Evolutionary conservation across 2,113 vertebrate genomes (phyloP), one percentile per base, ranked within the genome.

Genomic region (Psophia crepitans): DNA sequence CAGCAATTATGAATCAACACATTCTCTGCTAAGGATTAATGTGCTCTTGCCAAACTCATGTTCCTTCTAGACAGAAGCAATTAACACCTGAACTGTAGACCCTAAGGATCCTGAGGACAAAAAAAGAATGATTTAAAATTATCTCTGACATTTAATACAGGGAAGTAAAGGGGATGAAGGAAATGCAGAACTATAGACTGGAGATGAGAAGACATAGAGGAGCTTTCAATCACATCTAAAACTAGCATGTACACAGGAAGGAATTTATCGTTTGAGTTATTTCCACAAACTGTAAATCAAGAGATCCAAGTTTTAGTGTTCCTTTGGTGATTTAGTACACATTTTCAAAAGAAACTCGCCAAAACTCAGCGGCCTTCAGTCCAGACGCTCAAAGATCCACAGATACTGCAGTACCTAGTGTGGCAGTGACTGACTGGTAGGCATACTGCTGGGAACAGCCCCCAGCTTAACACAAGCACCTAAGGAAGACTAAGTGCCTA

Each of bases 1-100:
- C 5, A n/a, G 91, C 78, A 84, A 78, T 96, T 90, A 84, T 53
- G 41, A 97, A 91, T 90, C 88, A 86, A 77, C 27, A 58, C 48
- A 57, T 63, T 54, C 33, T 76, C 61, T 89, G 71, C 65, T 65
- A 66, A 94, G 58, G 78, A 95, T 80, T 85, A 87, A 90, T 58
- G 41, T 84, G 33, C 28, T 94, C 63, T 95, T 91, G 87, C 75
- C 79, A 92, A 95, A 84, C 35, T 87, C n/a, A 26, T 58, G 37
- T 53, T 92, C 63, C 19, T 93, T 88, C 58, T 86, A 88, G 61
- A 78, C 51, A 87, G 49, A 94, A 77, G 43, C 77, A 93, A 88
- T 91, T 92, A 70, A 79, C 44, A 37, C 54, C 53, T 86, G 75
- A 76, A 81, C 76, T 64, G 26, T 22, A 88, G 81, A 64, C 43